Conservation (phyloP, 2,888 invertebrate genomes). For the Drosophila niveifrons region DNA sequence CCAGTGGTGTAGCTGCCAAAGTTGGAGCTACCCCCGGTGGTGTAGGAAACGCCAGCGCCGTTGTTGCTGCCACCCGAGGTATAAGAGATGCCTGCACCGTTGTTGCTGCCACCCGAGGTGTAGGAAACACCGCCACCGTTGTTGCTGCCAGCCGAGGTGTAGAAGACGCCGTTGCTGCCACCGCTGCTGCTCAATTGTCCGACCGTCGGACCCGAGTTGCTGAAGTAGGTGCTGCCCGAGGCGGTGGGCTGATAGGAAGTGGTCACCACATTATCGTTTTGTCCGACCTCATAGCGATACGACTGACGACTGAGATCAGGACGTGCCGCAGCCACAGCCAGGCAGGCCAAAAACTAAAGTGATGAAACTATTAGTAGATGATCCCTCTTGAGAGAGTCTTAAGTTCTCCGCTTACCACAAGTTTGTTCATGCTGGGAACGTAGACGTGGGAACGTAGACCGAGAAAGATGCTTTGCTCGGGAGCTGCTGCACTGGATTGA, state of each 20-base stretch:
- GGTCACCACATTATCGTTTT: constrained; percentile 52
- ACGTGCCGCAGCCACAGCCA: constrained; percentile 70
- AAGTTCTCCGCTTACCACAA: constrained; percentile 76
- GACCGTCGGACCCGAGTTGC: constrained; percentile 53
- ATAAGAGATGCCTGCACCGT: neutral
- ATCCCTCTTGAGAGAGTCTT: neutral
- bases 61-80: neutral
- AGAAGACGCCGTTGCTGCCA: neutral
- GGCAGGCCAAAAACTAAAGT: constrained; percentile 71
- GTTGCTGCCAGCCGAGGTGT: too few species aligned
- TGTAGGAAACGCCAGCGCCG: constrained; percentile 3
- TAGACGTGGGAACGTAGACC: constrained; percentile 2
- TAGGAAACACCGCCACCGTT: neutral
- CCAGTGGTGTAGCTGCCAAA: constrained; percentile 32
- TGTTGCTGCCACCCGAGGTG: neutral
- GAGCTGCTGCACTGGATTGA: constrained; percentile 70
- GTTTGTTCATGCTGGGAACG: constrained; percentile 68
- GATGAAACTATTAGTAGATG: neutral
- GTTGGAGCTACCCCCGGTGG: constrained; percentile 31
- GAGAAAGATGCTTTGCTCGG: constrained; percentile 39
- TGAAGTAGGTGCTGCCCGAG: constrained; percentile 70
- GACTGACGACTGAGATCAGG: constrained; percentile 82
- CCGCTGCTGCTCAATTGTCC: constrained; percentile 48
- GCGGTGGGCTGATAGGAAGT: constrained; percentile 67
- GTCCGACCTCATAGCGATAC: constrained; percentile 74